Percentiles rank a stretch among this genome's conserved stretches.
These are phyloP conservation scores for Enteromius thamalakanensis DNA, from an alignment of 2,797 vertebrate genomes.

Conservation along the genomic window DNA sequence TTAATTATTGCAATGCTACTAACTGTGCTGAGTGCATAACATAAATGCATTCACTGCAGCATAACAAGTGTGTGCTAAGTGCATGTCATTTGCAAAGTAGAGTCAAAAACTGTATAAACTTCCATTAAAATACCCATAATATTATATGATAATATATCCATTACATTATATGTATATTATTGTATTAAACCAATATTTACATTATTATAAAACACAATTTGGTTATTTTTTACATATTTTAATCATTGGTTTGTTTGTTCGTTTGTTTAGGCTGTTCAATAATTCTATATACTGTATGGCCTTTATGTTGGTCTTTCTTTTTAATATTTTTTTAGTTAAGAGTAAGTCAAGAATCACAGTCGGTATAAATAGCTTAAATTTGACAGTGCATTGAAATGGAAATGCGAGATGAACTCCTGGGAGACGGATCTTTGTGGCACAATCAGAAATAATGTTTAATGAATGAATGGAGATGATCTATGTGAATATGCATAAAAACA, in stretches of 20 bases:
- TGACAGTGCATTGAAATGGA: background rate
- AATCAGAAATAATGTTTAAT: slow-evolving; percentile 8
- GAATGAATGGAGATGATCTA: slow-evolving; percentile 11
- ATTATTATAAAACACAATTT: background rate
- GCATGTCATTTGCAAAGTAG: no score
- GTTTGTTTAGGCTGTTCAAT: background rate
- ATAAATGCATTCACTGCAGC: no score
- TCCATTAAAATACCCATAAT: no score
- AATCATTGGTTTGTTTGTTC: background rate
- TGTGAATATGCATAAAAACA: background rate
- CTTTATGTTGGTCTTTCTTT: background rate
- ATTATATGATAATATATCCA: background rate
- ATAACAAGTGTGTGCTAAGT: no score
- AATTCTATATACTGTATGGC: background rate
- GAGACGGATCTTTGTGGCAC: background rate
- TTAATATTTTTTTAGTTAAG: background rate
- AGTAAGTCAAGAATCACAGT: background rate
- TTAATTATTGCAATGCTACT: background rate
- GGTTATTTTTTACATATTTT: background rate
- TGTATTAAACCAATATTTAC: background rate
- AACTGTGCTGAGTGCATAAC: no score
- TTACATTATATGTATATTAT: background rate
- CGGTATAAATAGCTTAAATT: background rate
- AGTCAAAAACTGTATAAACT: no score
- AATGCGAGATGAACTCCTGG: background rate